These are phyloP conservation scores for Tenebrio molitor DNA, from an alignment of 1,140 invertebrate genomes.

Conservation along the genomic window DNA sequence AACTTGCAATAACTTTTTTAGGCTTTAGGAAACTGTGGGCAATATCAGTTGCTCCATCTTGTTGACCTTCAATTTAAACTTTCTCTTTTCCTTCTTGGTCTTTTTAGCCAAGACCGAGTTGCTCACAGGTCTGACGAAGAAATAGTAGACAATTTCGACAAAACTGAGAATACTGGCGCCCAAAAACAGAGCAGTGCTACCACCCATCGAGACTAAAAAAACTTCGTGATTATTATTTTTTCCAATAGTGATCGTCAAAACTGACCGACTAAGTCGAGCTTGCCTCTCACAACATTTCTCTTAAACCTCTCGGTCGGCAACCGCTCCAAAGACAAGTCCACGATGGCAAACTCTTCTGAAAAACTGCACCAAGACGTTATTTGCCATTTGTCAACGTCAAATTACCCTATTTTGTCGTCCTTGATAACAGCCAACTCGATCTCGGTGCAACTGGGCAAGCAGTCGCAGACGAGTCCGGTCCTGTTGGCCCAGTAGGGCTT, in stretches of 20 bases:
- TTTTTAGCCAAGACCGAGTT: neutral
- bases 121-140: conserved; percentile 56
- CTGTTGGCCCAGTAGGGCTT: conserved; percentile 67
- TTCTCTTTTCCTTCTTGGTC: conserved; percentile 8
- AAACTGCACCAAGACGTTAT: conserved; percentile 50
- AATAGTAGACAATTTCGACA: conserved; percentile 69
- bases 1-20: too few relatives aligned
- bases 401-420: conserved; percentile 60
- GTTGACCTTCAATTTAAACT: neutral
- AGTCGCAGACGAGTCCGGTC: conserved; percentile 65
- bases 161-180: conserved; percentile 70
- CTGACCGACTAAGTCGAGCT: conserved; percentile 68
- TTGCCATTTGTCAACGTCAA: neutral
- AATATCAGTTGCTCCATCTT: neutral
- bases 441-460: conserved; percentile 71
- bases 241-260: too few relatives aligned
- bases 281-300: conserved; percentile 69
- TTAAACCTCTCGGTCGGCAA: conserved; percentile 68
- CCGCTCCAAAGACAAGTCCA: conserved; percentile 65
- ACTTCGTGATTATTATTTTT: too few relatives aligned
- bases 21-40: conserved; percentile 6
- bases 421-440: conserved; percentile 65
- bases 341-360: conserved; percentile 57
- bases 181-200: conserved; percentile 68
- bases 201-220: conserved; percentile 69